Conservation (phyloP, 1,140 invertebrate genomes). For the Apis florea region DNA sequence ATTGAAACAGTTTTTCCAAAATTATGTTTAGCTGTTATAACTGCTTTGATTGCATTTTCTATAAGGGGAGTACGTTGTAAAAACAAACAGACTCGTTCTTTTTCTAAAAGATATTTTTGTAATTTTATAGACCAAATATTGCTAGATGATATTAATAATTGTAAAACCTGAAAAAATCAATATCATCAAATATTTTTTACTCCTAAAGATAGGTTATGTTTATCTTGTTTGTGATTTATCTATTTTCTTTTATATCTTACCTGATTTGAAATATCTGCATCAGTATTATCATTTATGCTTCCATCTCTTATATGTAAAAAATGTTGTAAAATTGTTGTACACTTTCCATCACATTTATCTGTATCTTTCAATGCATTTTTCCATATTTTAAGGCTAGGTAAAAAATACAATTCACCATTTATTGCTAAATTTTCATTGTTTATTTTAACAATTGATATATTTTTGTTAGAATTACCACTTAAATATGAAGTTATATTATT, state of each 20-base stretch:
- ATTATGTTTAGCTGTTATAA: slow-evolving; percentile 39
- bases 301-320: slow-evolving; percentile 45
- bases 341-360: slow-evolving; percentile 38
- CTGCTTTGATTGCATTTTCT: slow-evolving; percentile 55
- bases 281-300: slow-evolving; percentile 1
- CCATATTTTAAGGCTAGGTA: slow-evolving; percentile 79
- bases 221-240: not conserved
- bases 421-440: slow-evolving; percentile 76
- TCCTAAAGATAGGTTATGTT: slow-evolving; percentile 42
- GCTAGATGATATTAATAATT: slow-evolving; percentile 60
- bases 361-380: slow-evolving; percentile 62
- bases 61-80: slow-evolving; percentile 64
- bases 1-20: slow-evolving; percentile 61
- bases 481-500: slow-evolving; percentile 58
- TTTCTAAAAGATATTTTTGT: slow-evolving; percentile 57
- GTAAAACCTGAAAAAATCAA: slow-evolving; percentile 60
- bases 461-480: slow-evolving; percentile 48
- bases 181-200: slow-evolving; percentile 3
- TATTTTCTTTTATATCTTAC: slow-evolving; percentile 57
- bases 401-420: slow-evolving; percentile 81
- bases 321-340: slow-evolving; percentile 61
- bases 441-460: slow-evolving; percentile 75
- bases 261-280: slow-evolving; percentile 54
- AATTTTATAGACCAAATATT: slow-evolving; percentile 64
- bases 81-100: slow-evolving; percentile 67